Evolutionary conservation across 2,113 vertebrate genomes (phyloP).

Genomic region (Barbus barbus): DNA sequence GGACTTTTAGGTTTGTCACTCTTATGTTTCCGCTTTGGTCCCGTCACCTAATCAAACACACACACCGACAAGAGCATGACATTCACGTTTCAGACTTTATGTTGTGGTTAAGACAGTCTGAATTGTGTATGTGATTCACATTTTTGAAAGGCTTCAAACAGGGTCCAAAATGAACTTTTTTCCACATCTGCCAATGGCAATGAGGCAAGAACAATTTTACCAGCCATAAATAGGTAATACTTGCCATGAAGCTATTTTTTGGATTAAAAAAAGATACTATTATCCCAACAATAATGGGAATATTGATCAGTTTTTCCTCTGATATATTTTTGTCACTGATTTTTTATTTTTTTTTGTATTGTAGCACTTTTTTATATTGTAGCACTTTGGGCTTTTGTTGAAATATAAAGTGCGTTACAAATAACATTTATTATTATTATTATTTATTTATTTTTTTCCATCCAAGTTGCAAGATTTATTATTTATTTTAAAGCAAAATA

Average conservation of each 20-base stretch:
- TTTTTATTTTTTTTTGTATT: too few relatives aligned
- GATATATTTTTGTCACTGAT: background rate
- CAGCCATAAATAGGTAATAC: background rate
- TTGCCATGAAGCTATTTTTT: background rate
- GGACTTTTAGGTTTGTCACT: slow-evolving; percentile 83
- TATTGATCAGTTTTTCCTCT: background rate
- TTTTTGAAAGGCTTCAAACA: background rate
- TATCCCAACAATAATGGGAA: background rate
- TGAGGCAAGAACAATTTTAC: background rate
- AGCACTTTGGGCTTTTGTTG: too few relatives aligned
- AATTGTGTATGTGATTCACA: background rate
- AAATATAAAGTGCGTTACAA: too few relatives aligned
- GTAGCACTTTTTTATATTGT: too few relatives aligned
- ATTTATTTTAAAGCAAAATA: too few relatives aligned
- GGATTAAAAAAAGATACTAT: background rate
- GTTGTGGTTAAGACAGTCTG: background rate
- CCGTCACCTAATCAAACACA: slow-evolving; percentile 80
- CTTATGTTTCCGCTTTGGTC: slow-evolving; percentile 92
- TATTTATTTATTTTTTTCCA: too few relatives aligned
- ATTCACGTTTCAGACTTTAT: background rate
- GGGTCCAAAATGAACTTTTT: background rate
- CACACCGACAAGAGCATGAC: background rate
- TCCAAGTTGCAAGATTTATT: background rate
- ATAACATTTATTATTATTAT: too few relatives aligned
- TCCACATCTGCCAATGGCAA: background rate